These are phyloP conservation scores for Smithornis capensis DNA, from an alignment of 2,113 vertebrate species.

Conservation along the genomic window DNA sequence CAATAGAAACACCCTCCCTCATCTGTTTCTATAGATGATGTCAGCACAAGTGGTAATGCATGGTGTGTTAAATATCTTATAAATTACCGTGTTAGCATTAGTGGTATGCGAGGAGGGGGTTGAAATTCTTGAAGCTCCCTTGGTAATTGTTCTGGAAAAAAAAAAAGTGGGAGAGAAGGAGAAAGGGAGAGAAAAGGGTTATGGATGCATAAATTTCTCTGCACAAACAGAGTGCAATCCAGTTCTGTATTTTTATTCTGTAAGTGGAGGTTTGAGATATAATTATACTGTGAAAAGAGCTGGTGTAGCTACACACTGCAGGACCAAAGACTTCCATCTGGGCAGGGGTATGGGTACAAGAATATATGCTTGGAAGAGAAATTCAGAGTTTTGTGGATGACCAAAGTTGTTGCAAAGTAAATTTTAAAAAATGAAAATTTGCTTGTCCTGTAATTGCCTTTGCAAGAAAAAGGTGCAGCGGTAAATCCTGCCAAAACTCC, in stretches of 20 bases:
- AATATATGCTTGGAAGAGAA: conserved; percentile 30
- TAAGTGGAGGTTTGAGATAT: conserved; percentile 64
- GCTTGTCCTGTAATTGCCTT: conserved; percentile 51
- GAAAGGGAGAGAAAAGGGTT: conserved; percentile 45
- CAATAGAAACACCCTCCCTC: conserved; percentile 83
- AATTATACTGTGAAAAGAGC: conserved; percentile 70
- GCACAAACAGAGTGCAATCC: conserved; percentile 48
- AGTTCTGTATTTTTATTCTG: conserved; percentile 62
- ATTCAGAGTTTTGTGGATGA: conserved; percentile 51
- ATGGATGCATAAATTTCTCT: conserved; percentile 52
- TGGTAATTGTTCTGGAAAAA: conserved; percentile 38
- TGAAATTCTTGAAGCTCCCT: conserved; percentile 68
- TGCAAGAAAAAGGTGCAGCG: conserved; percentile 42
- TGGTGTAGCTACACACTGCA: conserved; percentile 47
- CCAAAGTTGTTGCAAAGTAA: conserved; percentile 43
- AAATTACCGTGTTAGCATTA: conserved; percentile 87
- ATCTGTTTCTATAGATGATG: conserved; percentile 88
- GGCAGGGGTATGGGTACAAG: conserved; percentile 61
- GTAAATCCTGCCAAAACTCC: conserved; percentile 44
- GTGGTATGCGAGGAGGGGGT: conserved; percentile 89
- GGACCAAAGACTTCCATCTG: conserved; percentile 67
- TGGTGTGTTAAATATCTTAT: conserved; percentile 86
- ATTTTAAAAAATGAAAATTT: neutral
- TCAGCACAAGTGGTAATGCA: conserved; percentile 88
- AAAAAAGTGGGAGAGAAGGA: conserved; percentile 47